Percentiles rank a stretch among this genome's conserved stretches.
These are phyloP conservation scores for Pocillopora meandrina DNA, from an alignment of 92 coral and sea anemone species.

Conservation along the genomic window DNA sequence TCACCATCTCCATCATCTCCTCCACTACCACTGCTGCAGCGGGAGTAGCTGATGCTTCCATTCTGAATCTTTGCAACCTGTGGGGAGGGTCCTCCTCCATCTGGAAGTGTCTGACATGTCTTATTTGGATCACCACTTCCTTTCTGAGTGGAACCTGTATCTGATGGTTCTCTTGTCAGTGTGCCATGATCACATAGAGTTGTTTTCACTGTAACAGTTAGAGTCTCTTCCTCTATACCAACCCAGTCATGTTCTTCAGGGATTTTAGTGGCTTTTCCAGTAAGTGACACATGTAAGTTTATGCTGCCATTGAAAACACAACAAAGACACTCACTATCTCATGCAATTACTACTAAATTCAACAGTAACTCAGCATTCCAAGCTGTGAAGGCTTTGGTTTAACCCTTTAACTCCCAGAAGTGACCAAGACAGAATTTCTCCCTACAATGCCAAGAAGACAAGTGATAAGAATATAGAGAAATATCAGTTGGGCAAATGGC, in stretches of 20 bases:
- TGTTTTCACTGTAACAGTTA: no score
- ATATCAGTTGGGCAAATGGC: no score
- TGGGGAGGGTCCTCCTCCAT: background rate
- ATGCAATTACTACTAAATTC: background rate
- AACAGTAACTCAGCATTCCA: background rate
- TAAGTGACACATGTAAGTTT: background rate
- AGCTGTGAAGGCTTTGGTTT: background rate
- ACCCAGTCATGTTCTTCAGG: constrained; percentile 27
- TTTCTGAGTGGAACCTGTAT: background rate
- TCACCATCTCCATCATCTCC: constrained; percentile 37
- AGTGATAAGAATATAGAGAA: no score
- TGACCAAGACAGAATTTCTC: no score
- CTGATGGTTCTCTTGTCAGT: background rate
- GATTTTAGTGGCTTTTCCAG: constrained; percentile 7
- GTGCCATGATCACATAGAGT: no score
- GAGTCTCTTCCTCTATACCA: background rate
- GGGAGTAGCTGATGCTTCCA: background rate
- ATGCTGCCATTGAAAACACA: background rate
- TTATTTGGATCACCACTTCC: background rate
- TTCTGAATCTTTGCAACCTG: background rate
- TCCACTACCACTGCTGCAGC: constrained; percentile 20
- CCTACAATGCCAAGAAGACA: no score
- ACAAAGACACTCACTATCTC: background rate
- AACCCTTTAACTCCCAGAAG: no score
- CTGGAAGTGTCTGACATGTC: background rate